Percentiles rank a stretch among this genome's conserved stretches.
Conservation (phyloP, 2,888 invertebrate genomes). For the Drosophila neonasuta region DNA sequence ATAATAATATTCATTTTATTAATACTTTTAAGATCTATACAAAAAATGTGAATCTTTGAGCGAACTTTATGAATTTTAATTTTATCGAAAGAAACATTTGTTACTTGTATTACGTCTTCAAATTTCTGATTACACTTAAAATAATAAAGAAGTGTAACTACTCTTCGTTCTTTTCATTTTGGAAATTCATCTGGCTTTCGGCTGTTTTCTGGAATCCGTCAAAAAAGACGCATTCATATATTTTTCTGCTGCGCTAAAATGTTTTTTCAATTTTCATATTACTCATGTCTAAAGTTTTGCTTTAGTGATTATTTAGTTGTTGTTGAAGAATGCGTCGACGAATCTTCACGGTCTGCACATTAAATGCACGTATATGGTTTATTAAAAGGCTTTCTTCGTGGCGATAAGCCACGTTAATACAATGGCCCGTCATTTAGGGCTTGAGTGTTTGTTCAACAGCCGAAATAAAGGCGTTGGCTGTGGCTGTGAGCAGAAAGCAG, state of each 20-base stretch:
- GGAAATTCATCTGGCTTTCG: neutral
- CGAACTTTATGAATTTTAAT: no score
- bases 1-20: no score
- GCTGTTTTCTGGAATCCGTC: conserved; percentile 19
- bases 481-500: conserved; percentile 44
- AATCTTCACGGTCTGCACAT: conserved; percentile 28
- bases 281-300: conserved; percentile 66
- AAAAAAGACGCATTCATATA: conserved; percentile 8
- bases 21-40: no score
- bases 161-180: neutral
- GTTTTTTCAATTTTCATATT: conserved; percentile 77
- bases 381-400: conserved; percentile 69
- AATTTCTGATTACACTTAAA: no score
- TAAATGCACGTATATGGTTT: conserved; percentile 54
- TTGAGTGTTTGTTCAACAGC: conserved; percentile 64
- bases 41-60: no score
- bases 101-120: no score
- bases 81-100: no score
- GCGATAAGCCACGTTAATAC: conserved; percentile 51
- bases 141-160: neutral
- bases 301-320: conserved; percentile 63
- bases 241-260: conserved; percentile 30
- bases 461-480: conserved; percentile 66
- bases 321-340: conserved; percentile 4
- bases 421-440: conserved; percentile 55